Conservation (phyloP, 1,140 invertebrate species). For the Bombus waltoni region DNA sequence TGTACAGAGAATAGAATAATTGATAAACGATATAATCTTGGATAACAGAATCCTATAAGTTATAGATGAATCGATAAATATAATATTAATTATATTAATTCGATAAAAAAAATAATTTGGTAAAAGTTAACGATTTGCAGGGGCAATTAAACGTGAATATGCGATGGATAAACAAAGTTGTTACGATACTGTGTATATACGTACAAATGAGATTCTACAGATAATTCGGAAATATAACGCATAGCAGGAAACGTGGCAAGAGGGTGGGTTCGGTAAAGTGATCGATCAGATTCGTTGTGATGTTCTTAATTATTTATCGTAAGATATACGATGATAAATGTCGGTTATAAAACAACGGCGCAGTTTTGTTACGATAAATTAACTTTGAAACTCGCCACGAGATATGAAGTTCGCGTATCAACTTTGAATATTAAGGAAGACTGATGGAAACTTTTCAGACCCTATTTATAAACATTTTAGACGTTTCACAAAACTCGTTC, state of each 20-base stretch:
- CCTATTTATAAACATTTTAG: conserved; percentile 15
- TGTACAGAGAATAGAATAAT: neutral
- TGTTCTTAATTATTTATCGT: conserved; percentile 32
- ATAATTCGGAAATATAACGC: too few species aligned
- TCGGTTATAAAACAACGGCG: neutral
- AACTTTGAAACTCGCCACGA: conserved; percentile 11
- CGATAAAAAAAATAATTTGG: too few species aligned
- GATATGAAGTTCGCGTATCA: conserved; percentile 6
- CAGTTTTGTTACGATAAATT: conserved; percentile 24
- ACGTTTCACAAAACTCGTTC: neutral
- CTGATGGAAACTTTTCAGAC: conserved; percentile 24
- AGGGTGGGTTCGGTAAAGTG: neutral
- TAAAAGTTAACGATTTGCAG: too few species aligned
- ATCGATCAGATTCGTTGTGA: neutral
- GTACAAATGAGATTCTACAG: too few species aligned
- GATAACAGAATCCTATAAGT: too few species aligned
- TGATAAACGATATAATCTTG: neutral
- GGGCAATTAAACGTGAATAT: too few species aligned
- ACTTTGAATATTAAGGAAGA: conserved; percentile 31
- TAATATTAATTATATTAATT: too few species aligned
- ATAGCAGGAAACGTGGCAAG: too few species aligned
- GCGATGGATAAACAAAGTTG: too few species aligned
- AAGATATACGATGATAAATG: conserved; percentile 29
- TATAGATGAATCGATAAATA: too few species aligned
- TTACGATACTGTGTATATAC: too few species aligned